Evolutionary conservation across 2,113 vertebrate species (phyloP), one percentile per base, ranked within the genome.

Genomic region (Tragulus kanchil): DNA sequence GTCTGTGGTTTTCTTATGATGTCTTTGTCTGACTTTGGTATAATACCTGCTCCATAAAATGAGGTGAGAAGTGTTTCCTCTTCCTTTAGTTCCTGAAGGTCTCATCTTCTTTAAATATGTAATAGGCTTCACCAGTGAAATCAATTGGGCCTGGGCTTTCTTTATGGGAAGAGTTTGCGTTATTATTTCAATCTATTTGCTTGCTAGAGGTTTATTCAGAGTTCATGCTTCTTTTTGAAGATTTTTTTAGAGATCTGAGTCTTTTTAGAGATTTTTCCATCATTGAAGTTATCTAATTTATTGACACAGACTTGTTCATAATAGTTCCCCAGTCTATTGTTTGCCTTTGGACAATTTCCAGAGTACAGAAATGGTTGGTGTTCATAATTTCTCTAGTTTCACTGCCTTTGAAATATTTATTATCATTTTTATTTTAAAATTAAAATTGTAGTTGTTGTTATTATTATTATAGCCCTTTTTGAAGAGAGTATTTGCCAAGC

Each of bases 181-280:
- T 73, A 79, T 14, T 86, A 84, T 59, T 79, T 73, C 25, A 75
- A 59, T 75, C 58, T 64, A 62, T 79, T 93, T 91, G 36, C 54
- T 79, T 84, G 75, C 8, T 65, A 17, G 61, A 71, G 1, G 2
- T 89, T 58, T 90, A 42, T 52, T 83, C 42, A 84, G 56, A 48
- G 52, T 75, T 82, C 84, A 59, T 58, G 58, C 84, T 90, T 94
- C 26, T 85, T 85, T 95, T 77, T 61, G 31, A 67, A 67, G 48
- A 78, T 31, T 6, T 4, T 78, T 92, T 92, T 71, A 64, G 77
- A 69, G 67, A 52, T 69, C 69, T 91, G 6, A 54, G 17, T 52
- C 62, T 75, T 77, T 48, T 48, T 65, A 61, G 64, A 36, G 15
- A 42, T 75, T 85, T 78, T 69, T 67, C 17, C 25, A 69, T 26